phyloP scores from a whole-genome alignment of 2,113 vertebrate genomes.

The Otocyon megalotis region DNA sequence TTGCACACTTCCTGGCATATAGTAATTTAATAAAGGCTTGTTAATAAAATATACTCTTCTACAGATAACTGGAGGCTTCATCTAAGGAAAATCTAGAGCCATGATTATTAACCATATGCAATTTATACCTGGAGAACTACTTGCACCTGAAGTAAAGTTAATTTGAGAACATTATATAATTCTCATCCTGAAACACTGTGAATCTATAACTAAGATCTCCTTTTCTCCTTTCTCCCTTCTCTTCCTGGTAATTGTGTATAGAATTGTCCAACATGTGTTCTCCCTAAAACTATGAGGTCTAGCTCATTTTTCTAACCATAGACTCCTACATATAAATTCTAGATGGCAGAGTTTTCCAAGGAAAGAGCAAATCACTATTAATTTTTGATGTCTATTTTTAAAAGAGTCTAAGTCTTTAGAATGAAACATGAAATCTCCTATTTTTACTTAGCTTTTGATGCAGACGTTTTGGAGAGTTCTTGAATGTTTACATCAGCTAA shows the following conservation, averaged over 20 bases:
- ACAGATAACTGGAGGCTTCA: background rate
- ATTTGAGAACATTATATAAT: background rate
- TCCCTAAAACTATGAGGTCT: background rate
- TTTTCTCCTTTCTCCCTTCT: background rate
- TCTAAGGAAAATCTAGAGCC: background rate
- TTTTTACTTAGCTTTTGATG: background rate
- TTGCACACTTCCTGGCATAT: background rate
- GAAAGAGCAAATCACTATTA: conserved; percentile 16
- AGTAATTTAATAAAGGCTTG: background rate
- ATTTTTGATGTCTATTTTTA: conserved; percentile 36
- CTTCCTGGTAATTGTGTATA: background rate
- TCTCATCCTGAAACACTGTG: background rate
- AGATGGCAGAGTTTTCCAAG: background rate
- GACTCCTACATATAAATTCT: conserved; percentile 45
- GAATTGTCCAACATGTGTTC: background rate
- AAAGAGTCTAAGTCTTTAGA: conserved; percentile 27
- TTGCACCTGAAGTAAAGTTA: background rate
- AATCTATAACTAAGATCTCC: background rate
- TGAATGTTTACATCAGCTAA: background rate
- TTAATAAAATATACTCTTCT: background rate
- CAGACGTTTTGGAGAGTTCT: background rate
- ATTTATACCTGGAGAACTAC: background rate
- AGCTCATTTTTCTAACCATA: conserved; percentile 21
- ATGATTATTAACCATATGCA: background rate
- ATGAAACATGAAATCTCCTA: background rate